Evolutionary conservation across 2,797 vertebrate species (phyloP).

Genomic region (Dallia pectoralis): DNA sequence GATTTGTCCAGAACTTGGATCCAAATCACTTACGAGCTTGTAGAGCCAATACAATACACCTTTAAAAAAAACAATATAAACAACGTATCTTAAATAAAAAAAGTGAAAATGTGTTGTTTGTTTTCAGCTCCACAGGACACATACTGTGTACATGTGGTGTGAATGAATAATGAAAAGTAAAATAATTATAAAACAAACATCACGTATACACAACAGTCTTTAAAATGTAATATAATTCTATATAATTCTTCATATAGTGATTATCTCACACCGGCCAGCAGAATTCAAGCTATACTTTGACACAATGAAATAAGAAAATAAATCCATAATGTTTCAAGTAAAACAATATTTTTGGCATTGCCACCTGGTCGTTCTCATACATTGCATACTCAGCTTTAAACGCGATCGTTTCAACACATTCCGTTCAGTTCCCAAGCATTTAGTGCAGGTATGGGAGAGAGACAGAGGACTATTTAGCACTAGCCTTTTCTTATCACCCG

Average conservation of each 20-base stretch:
- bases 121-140: not conserved
- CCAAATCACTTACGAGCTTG: constrained; percentile 46
- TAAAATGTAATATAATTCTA: not conserved
- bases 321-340: constrained; percentile 67
- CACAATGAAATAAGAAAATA: constrained; percentile 73
- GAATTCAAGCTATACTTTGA: constrained; percentile 67
- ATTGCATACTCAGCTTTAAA: constrained; percentile 58
- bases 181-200: constrained; percentile 15
- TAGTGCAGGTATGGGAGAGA: constrained; percentile 38
- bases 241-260: constrained; percentile 54
- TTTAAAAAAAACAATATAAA: constrained; percentile 46
- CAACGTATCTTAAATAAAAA: constrained; percentile 29
- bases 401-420: constrained; percentile 62
- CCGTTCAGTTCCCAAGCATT: constrained; percentile 42
- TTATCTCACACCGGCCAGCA: constrained; percentile 73
- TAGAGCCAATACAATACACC: constrained; percentile 50
- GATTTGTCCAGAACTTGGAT: constrained; percentile 29
- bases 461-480: not conserved
- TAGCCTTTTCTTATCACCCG: not conserved
- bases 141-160: not conserved
- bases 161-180: constrained; percentile 10
- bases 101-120: not conserved
- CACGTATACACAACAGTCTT: constrained; percentile 19
- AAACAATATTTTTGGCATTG: constrained; percentile 71
- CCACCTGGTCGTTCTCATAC: constrained; percentile 56